Conservation (phyloP, 2,888 invertebrate genomes). For the Caenorhabditis angaria region DNA sequence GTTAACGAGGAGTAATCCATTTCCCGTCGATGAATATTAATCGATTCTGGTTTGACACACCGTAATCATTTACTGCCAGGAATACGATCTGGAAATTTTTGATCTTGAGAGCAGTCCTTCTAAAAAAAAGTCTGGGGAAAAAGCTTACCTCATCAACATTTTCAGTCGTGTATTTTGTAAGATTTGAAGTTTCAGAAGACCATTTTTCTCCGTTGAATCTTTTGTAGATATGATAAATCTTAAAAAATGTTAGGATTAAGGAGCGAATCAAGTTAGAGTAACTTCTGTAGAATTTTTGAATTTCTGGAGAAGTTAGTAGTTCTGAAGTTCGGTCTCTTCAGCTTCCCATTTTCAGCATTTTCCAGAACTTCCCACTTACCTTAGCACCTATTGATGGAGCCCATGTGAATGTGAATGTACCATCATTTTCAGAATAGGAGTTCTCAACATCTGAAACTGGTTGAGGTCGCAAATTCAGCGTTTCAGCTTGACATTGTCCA, state of each 20-base stretch:
- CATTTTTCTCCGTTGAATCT: constrained; percentile 15
- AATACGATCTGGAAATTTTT: constrained; percentile 31
- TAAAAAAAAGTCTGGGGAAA: neutral
- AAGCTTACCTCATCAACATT: constrained; percentile 34
- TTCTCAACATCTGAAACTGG: constrained; percentile 23
- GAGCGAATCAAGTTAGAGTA: too few species aligned
- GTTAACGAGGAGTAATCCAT: constrained; percentile 24
- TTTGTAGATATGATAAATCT: constrained; percentile 41
- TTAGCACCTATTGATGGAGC: constrained; percentile 17
- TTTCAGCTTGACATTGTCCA: constrained; percentile 41
- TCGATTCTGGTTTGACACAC: constrained; percentile 23
- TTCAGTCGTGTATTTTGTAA: constrained; percentile 5
- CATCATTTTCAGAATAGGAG: neutral
- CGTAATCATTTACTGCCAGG: constrained; percentile 41
- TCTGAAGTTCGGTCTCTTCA: too few species aligned
- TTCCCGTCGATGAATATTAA: constrained; percentile 11
- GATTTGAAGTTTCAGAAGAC: constrained; percentile 5
- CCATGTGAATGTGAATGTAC: constrained; percentile 26
- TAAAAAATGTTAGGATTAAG: neutral
- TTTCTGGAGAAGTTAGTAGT: too few species aligned
- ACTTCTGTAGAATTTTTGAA: too few species aligned
- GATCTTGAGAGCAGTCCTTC: neutral
- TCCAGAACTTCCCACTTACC: constrained; percentile 12
- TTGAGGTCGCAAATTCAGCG: constrained; percentile 23
- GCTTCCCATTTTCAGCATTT: too few species aligned